Conservation (phyloP, 1,140 invertebrate genomes). For the Plectus sambesii region DNA sequence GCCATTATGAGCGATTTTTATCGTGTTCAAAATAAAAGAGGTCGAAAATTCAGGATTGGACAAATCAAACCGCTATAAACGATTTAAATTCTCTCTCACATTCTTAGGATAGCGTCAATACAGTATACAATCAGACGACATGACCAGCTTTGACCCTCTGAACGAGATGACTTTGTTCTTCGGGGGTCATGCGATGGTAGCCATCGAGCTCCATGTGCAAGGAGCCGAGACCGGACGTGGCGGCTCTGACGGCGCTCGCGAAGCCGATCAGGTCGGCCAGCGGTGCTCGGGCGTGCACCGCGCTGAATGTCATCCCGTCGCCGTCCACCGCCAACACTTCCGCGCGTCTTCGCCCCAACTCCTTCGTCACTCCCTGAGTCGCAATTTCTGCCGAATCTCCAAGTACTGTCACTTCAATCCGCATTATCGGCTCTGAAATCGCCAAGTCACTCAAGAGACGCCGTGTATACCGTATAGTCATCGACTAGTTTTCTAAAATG, state of each 20-base stretch:
- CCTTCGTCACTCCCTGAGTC: conserved; percentile 57
- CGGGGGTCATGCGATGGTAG: conserved; percentile 61
- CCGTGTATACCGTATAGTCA: no score
- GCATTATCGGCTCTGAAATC: conserved; percentile 84
- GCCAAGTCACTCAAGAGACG: no score
- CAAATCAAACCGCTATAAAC: no score
- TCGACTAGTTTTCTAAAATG: no score
- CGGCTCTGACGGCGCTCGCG: conserved; percentile 64
- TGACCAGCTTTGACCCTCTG: no score
- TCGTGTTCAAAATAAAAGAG: no score
- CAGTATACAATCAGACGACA: no score
- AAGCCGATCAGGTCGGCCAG: conserved; percentile 77
- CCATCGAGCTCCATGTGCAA: conserved; percentile 75
- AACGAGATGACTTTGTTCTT: no score
- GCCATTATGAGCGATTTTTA: no score
- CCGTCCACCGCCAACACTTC: conserved; percentile 50
- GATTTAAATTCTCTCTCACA: no score
- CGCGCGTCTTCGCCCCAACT: conserved; percentile 62
- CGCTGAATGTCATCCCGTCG: conserved; percentile 52
- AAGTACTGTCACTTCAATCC: conserved; percentile 63
- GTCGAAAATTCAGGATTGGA: no score
- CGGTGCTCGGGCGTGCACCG: conserved; percentile 62
- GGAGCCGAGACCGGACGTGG: conserved; percentile 70
- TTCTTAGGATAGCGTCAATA: no score
- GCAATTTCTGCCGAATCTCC: conserved; percentile 50